Conservation (phyloP, 2,888 invertebrate species). For the Tipula lateralis region DNA sequence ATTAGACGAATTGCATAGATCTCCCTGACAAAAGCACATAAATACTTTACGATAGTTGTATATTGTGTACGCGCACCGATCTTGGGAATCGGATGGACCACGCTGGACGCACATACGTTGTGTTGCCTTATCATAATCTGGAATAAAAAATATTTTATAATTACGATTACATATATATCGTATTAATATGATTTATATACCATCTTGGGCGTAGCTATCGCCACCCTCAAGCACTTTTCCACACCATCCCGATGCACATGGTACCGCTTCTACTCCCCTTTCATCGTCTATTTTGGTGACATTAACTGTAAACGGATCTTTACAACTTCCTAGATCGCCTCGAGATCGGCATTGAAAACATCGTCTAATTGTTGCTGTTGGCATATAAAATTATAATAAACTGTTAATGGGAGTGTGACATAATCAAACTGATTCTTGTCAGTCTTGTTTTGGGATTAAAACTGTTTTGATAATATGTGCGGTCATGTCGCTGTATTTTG, state of each 20-base stretch:
- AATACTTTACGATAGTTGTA: slow-evolving; percentile 77
- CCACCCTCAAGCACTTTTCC: slow-evolving; percentile 82
- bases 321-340: slow-evolving; percentile 82
- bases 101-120: slow-evolving; percentile 82
- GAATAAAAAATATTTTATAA: slow-evolving; percentile 33
- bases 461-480: not conserved
- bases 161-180: not conserved
- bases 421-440: not conserved
- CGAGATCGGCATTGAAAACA: slow-evolving; percentile 82
- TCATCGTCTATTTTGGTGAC: slow-evolving; percentile 67
- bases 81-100: slow-evolving; percentile 82
- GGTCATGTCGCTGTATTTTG: too few relatives aligned
- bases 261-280: slow-evolving; percentile 67
- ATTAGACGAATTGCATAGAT: slow-evolving; percentile 66
- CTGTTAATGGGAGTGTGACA: not conserved
- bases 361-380: slow-evolving; percentile 64
- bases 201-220: slow-evolving; percentile 71
- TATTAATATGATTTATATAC: slow-evolving; percentile 49
- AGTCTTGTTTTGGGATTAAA: not conserved
- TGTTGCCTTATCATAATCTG: slow-evolving; percentile 82
- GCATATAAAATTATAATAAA: slow-evolving; percentile 20
- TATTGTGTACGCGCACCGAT: slow-evolving; percentile 80
- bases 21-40: slow-evolving; percentile 89
- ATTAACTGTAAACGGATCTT: slow-evolving; percentile 78
- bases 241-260: slow-evolving; percentile 90